phyloP scores from a whole-genome alignment of 1,140 invertebrate species.

The Papilio xuthus region DNA sequence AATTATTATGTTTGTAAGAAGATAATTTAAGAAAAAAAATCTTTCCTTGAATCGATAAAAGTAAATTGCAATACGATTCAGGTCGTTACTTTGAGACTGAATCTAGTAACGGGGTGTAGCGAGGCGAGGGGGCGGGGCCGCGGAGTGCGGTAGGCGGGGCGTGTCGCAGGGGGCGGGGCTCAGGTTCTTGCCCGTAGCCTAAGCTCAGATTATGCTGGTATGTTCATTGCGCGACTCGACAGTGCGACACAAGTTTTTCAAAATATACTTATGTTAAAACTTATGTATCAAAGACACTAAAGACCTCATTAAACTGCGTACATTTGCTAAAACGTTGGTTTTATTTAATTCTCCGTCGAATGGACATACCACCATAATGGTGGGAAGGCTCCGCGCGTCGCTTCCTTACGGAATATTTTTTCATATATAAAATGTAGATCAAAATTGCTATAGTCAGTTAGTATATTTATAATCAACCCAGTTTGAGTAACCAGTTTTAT shows the following conservation, averaged over 20 bases:
- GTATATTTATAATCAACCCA: conserved; percentile 42
- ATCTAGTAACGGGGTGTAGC: not conserved
- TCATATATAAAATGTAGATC: conserved; percentile 41
- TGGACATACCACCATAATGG: conserved; percentile 76
- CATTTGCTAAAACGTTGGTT: conserved; percentile 71
- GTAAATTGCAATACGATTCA: no score
- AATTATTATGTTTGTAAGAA: no score
- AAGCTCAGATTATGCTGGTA: conserved; percentile 65
- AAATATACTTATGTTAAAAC: conserved; percentile 57
- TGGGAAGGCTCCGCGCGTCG: conserved; percentile 41
- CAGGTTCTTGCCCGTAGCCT: conserved; percentile 47
- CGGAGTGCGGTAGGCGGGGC: conserved; percentile 1
- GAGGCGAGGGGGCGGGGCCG: not conserved
- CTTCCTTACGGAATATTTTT: conserved; percentile 39
- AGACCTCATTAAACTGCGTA: conserved; percentile 75
- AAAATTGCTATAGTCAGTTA: conserved; percentile 45
- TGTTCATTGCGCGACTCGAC: conserved; percentile 67
- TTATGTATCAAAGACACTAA: conserved; percentile 72
- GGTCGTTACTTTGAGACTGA: not conserved
- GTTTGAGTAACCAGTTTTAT: conserved; percentile 46
- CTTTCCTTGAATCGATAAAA: no score
- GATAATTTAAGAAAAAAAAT: no score
- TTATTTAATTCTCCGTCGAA: conserved; percentile 64
- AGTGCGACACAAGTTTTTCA: conserved; percentile 40
- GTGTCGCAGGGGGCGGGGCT: conserved; percentile 30